Evolutionary conservation across 1,140 invertebrate genomes (phyloP).

Genomic region (Cherax destructor): DNA sequence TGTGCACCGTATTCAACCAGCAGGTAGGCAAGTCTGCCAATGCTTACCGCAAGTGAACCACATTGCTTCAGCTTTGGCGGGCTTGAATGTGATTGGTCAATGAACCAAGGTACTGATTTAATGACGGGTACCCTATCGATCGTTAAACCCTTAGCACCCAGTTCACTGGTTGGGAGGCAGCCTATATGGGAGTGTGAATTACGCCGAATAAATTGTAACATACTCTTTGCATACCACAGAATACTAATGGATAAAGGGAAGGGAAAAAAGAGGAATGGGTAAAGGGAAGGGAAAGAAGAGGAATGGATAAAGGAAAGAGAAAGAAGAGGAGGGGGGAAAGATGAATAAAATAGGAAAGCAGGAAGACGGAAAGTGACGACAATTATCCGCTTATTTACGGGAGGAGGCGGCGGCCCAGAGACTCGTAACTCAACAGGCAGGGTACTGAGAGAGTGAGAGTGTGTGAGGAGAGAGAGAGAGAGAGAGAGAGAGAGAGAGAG

Average conservation of each 20-base stretch:
- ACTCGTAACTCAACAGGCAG: not conserved
- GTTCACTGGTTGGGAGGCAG: too few species aligned
- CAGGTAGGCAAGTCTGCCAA: too few species aligned
- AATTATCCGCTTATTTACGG: constrained; percentile 41
- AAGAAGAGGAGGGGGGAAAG: not conserved
- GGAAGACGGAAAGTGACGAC: constrained; percentile 18
- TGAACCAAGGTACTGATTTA: too few species aligned
- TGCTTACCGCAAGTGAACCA: too few species aligned
- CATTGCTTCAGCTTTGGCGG: too few species aligned
- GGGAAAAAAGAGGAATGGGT: not conserved
- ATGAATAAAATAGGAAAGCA: not conserved
- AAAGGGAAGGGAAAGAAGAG: too few species aligned
- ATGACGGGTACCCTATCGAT: too few species aligned
- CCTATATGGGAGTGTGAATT: too few species aligned
- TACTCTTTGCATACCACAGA: not conserved
- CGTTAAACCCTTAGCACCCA: too few species aligned
- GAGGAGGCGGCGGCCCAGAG: not conserved
- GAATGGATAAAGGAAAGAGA: not conserved
- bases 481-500: constrained; percentile 25
- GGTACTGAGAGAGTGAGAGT: not conserved
- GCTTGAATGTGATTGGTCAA: too few species aligned
- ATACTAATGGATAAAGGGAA: not conserved
- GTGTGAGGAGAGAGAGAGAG: not conserved
- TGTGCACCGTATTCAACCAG: too few species aligned
- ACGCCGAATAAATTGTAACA: too few species aligned